Evolutionary conservation across 2,888 invertebrate genomes (phyloP), one percentile per base, ranked within the genome.

Genomic region (Trissolcus brochymenae): DNA sequence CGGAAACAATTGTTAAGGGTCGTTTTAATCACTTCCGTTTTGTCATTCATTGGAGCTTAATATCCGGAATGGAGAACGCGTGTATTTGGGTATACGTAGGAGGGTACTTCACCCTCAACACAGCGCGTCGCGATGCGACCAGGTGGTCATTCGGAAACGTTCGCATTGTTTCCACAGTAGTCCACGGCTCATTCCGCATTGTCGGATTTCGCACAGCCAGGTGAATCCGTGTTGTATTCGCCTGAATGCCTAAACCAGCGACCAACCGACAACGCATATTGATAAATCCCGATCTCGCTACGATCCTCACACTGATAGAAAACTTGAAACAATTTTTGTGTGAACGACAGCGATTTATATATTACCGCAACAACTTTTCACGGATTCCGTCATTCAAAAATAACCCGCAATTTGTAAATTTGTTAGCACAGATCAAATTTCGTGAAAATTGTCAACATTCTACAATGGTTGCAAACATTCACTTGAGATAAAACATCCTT

Each of bases 21-120:
- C 79, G 79, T 80, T 83, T 82, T 86, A 85, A 86, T 86, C 86
- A 86, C 82, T 86, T 86, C 86, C 86, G 86, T 81, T 81, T 78
- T 79, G 80, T 76, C 81, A 82, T 82, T 84, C 82, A 81, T 83
- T 77, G 73, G 78, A 80, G 82, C 81, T 83, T 82, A 84, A 83
- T 83, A 83, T 83, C 82, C 83, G 82, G 82, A 83, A 82, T 82
- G 66, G 29, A 19, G 54, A 76, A 76, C 61, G 71, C 53, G 46
- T 54, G 51, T 75, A 43, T 41, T 65, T 64, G 49, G 46, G 29
- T 76, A 65, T 55, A 53, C 43, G 65, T 68, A 66, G 60, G 72
- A 70, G 72, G 76, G 78, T 79, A 64, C 60, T 70, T 65, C 70
- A 70, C 70, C 68, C 78, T 74, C 67, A 55, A 59, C 70, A 50